Base-by-base conservation (phyloP, 30 jellyfish, hydroid and myxozoan species). In the Pseudorhiza aurosa region DNA sequence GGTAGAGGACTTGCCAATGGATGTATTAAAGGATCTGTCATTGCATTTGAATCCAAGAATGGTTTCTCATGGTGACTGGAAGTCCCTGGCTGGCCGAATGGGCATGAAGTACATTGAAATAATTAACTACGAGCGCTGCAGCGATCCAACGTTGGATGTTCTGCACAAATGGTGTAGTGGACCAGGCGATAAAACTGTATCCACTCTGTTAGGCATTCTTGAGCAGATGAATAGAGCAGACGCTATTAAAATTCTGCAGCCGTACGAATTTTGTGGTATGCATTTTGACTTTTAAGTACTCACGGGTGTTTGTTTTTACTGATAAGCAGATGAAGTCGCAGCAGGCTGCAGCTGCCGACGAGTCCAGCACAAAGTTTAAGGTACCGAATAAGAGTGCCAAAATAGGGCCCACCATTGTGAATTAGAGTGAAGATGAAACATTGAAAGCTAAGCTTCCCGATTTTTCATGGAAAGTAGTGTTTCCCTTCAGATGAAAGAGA, bases 111-210 rank as follows among this genome's bases (percentile, higher is more conserved):
- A 35, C 40, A 45, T 28, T 15, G 65, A 60, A 4, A 77, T 82
- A 0, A 4, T 49, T 31, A 82, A 84, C 65, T 53, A 32, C 36
- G 94, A 90, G 19, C 11, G 67, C 24, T 59, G 65, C 21, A 17
- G 14, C 26, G 76, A 90, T 28, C 97, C 97, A 0, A 82, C 97
- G 0, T 65, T 47, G 70, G 89, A 71, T 0, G 62, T 90, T 18
- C 77, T 90, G 26, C 18, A 29, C 14, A 71, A 76, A 9, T 90
- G 97, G 97, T 72, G 89, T 89, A 58, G 76, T 4, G 93, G 58
- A 1, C 30, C 14, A 1, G 91, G 91, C 0, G 81, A 68, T 22
- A 56, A 27, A 25, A 68, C 67, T 24, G 94, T 82, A 0, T 4
- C 87, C 0, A 72, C 1, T 0, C 39, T 82, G 33, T 24, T 82